phyloP scores from a whole-genome alignment of 2,888 invertebrate species.

The Cylindroiulus punctatus region DNA sequence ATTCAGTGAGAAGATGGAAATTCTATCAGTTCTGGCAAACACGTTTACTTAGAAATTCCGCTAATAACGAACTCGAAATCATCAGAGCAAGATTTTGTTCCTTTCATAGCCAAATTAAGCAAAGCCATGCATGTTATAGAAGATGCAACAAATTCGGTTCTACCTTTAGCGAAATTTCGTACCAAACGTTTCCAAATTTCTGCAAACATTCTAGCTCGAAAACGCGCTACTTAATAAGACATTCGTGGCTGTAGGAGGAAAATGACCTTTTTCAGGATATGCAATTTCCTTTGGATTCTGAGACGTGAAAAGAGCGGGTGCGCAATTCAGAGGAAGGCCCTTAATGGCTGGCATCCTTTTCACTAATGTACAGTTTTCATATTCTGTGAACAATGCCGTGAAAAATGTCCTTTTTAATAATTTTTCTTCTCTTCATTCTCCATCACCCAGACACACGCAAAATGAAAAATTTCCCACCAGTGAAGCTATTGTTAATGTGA shows the following conservation, averaged over 20 bases:
- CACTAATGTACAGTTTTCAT: slow-evolving; percentile 45
- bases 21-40: neutral
- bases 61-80: neutral
- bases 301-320: neutral
- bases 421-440: slow-evolving; percentile 39
- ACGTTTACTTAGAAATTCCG: neutral
- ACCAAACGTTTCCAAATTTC: neutral
- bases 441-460: slow-evolving; percentile 23
- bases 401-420: slow-evolving; percentile 45
- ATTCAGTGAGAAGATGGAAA: neutral
- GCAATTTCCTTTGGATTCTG: slow-evolving; percentile 33
- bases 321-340: neutral
- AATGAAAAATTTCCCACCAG: slow-evolving; percentile 31
- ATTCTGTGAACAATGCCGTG: slow-evolving; percentile 47
- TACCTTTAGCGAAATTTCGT: neutral
- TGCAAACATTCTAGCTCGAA: neutral
- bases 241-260: neutral
- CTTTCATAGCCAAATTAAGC: no score
- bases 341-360: slow-evolving; percentile 35
- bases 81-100: neutral
- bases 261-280: slow-evolving; percentile 10
- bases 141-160: neutral
- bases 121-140: neutral
- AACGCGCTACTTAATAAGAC: neutral
- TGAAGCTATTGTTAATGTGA: slow-evolving; percentile 51